These are phyloP conservation scores for Urosaurus nigricauda DNA, from an alignment of 2,797 vertebrate species.

Conservation along the genomic window DNA sequence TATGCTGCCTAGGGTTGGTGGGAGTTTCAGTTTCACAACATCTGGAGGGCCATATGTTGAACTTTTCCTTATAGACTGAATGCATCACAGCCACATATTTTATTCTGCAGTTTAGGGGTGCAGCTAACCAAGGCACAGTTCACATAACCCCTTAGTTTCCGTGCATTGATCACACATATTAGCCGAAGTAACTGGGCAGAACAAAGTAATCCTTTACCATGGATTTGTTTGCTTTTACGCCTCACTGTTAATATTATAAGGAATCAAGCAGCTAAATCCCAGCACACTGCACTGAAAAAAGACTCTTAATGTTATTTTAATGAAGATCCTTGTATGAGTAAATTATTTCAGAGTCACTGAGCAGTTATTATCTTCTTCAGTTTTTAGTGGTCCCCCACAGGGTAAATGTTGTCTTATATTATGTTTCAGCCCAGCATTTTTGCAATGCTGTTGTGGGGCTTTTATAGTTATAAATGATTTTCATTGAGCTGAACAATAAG, in stretches of 20 bases:
- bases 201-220: conserved; percentile 54
- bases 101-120: conserved; percentile 32
- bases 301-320: conserved; percentile 74
- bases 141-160: conserved; percentile 27
- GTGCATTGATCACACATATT: conserved; percentile 45
- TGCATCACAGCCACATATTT: conserved; percentile 15
- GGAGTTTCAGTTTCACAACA: too few relatives aligned
- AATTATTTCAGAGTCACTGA: conserved; percentile 71
- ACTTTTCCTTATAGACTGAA: too few relatives aligned
- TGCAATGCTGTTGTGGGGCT: conserved; percentile 63
- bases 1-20: too few relatives aligned
- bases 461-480: conserved; percentile 69
- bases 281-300: conserved; percentile 59
- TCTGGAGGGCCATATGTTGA: too few relatives aligned
- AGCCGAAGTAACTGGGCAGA: conserved; percentile 47
- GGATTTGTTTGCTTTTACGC: conserved; percentile 57
- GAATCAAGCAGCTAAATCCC: conserved; percentile 61
- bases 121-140: conserved; percentile 38
- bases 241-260: conserved; percentile 66
- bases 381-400: conserved; percentile 62
- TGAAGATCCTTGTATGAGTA: conserved; percentile 74
- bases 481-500: conserved; percentile 60
- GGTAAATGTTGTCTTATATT: conserved; percentile 67
- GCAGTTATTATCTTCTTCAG: conserved; percentile 71
- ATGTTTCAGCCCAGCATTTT: conserved; percentile 57